These are phyloP conservation scores for Phyllostomus discolor DNA, from an alignment of 2,113 vertebrate species.

Conservation along the genomic window DNA sequence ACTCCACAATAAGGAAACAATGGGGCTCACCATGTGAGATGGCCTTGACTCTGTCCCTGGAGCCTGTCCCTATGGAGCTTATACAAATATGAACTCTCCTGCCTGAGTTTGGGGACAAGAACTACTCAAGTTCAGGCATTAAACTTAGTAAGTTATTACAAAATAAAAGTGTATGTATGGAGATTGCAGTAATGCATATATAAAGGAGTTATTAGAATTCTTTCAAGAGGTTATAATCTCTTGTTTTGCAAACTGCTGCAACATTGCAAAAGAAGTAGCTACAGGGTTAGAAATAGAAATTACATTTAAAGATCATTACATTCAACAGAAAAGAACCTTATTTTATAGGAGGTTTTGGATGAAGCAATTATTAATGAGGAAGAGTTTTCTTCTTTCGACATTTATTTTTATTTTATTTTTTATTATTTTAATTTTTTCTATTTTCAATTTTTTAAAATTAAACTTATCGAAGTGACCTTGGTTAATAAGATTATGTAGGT, in stretches of 20 bases:
- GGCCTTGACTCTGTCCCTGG: background rate
- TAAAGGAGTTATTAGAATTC: background rate
- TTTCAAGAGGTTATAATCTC: background rate
- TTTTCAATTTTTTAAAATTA: no score
- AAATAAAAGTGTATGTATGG: background rate
- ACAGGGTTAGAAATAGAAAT: background rate
- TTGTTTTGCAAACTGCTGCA: background rate
- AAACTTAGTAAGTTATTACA: background rate
- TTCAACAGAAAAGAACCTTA: no score
- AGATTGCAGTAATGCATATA: background rate
- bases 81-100: background rate
- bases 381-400: no score
- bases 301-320: no score
- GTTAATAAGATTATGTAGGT: no score
- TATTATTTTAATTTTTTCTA: no score
- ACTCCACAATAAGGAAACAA: background rate
- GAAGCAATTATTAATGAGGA: no score
- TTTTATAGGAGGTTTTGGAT: no score
- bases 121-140: background rate
- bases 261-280: background rate
- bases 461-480: no score
- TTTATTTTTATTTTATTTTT: no score
- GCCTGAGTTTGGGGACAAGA: background rate
- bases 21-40: background rate
- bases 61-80: background rate